Conservation (phyloP, 2,113 vertebrate genomes). For the Amphiprion ocellaris region DNA sequence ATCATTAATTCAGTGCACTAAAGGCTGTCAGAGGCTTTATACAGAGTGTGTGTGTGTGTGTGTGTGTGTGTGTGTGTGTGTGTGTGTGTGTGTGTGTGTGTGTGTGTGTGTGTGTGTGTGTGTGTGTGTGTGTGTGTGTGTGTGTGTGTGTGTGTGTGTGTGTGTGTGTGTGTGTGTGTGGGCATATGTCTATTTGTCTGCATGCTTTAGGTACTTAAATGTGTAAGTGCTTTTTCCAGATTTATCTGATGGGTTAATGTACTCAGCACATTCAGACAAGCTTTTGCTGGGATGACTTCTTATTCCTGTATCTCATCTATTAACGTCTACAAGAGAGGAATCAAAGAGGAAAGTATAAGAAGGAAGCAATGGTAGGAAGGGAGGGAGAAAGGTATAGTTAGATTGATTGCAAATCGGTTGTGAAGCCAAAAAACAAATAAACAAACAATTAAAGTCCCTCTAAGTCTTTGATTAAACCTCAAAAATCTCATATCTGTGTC, state of each 20-base stretch:
- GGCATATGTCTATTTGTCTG: conserved; percentile 1
- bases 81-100: background rate
- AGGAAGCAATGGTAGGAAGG: background rate
- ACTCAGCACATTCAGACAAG: conserved; percentile 32
- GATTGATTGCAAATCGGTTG: background rate
- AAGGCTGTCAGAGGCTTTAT: conserved; percentile 55
- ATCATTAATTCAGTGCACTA: conserved; percentile 69
- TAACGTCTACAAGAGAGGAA: background rate
- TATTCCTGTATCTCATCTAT: conserved; percentile 42
- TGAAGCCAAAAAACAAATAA: conserved; percentile 6
- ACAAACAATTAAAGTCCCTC: background rate
- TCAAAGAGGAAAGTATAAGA: background rate
- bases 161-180: background rate
- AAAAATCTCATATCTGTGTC: too few species aligned
- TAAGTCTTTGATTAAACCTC: too few species aligned
- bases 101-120: background rate
- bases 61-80: background rate
- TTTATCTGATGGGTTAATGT: conserved; percentile 52
- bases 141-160: background rate
- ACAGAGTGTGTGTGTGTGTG: conserved; percentile 6
- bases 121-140: background rate
- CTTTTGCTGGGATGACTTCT: conserved; percentile 39
- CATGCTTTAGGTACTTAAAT: conserved; percentile 3
- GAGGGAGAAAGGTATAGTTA: background rate
- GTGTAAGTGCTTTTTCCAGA: conserved; percentile 34